These are phyloP conservation scores for Indri indri DNA, from an alignment of 2,113 vertebrate species.

Conservation along the genomic window DNA sequence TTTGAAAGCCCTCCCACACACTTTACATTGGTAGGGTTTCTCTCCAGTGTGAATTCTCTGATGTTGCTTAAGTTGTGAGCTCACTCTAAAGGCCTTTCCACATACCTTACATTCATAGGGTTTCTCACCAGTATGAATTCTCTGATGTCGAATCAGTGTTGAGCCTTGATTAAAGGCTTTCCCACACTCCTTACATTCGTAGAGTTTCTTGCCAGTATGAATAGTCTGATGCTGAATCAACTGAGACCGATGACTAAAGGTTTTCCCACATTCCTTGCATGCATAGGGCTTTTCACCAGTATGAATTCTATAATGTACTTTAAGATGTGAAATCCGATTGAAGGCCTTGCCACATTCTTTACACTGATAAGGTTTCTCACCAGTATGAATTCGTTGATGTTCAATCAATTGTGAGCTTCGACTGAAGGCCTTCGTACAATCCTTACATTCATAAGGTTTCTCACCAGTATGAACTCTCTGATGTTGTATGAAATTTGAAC, in stretches of 20 bases:
- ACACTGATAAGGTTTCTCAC: conserved; percentile 70
- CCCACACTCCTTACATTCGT: conserved; percentile 61
- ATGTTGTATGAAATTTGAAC: conserved; percentile 73
- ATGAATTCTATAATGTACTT: conserved; percentile 61
- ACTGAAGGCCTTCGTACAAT: conserved; percentile 65
- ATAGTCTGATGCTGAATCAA: conserved; percentile 60
- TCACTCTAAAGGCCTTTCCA: conserved; percentile 61
- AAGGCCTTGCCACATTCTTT: conserved; percentile 70
- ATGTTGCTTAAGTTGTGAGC: conserved; percentile 68
- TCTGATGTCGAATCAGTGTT: conserved; percentile 65
- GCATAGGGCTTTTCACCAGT: conserved; percentile 72
- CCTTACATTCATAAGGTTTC: conserved; percentile 61
- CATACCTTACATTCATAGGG: conserved; percentile 58
- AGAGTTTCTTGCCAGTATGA: conserved; percentile 72
- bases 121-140: conserved; percentile 66
- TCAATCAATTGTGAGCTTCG: conserved; percentile 66
- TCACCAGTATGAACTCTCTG: conserved; percentile 70
- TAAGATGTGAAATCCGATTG: conserved; percentile 66
- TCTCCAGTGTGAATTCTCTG: conserved; percentile 67
- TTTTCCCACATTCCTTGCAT: conserved; percentile 65
- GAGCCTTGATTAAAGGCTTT: conserved; percentile 74
- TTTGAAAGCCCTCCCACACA: conserved; percentile 58
- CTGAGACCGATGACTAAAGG: conserved; percentile 66
- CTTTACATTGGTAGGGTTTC: conserved; percentile 59
- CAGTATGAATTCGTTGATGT: conserved; percentile 64